Percentiles rank a stretch among this genome's conserved stretches.
Evolutionary conservation across 2,797 vertebrate species (phyloP).

Genomic region (Buphagus erythrorhynchus): DNA sequence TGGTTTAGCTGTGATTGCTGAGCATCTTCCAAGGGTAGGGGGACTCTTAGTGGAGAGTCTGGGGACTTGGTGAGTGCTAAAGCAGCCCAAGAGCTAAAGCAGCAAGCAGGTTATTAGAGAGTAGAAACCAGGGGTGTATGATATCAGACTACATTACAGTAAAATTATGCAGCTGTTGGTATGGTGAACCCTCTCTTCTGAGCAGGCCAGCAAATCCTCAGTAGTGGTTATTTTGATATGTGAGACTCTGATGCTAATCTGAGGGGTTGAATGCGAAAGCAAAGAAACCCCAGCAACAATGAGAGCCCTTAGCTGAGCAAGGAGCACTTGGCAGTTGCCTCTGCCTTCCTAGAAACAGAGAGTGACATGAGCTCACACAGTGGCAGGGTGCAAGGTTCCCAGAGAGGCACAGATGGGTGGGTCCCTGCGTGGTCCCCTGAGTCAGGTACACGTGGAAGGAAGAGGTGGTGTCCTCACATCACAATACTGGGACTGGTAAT

Average conservation of each 20-base stretch:
- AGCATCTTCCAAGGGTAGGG: neutral
- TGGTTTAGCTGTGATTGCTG: neutral
- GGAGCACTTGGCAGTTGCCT: neutral
- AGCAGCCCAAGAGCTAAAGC: neutral
- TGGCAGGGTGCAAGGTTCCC: rapidly evolving
- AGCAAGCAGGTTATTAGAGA: neutral
- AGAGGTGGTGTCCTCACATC: rapidly evolving
- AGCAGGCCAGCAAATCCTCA: constrained; percentile 6
- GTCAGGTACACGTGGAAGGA: neutral
- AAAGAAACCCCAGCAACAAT: neutral
- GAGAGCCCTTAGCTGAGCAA: neutral
- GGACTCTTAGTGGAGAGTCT: neutral
- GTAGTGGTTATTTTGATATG: constrained; percentile 60
- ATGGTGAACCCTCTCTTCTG: constrained; percentile 11
- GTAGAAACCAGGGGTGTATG: neutral
- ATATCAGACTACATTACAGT: neutral
- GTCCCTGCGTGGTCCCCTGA: neutral
- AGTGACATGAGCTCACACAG: neutral
- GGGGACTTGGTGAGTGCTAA: neutral
- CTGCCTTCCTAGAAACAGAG: neutral
- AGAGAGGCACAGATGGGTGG: rapidly evolving
- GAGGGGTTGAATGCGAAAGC: neutral
- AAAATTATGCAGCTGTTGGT: neutral
- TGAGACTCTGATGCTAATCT: constrained; percentile 47
- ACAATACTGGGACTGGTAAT: neutral